phyloP scores from a whole-genome alignment of 2,888 invertebrate genomes.

The Campopleginae sp. region DNA sequence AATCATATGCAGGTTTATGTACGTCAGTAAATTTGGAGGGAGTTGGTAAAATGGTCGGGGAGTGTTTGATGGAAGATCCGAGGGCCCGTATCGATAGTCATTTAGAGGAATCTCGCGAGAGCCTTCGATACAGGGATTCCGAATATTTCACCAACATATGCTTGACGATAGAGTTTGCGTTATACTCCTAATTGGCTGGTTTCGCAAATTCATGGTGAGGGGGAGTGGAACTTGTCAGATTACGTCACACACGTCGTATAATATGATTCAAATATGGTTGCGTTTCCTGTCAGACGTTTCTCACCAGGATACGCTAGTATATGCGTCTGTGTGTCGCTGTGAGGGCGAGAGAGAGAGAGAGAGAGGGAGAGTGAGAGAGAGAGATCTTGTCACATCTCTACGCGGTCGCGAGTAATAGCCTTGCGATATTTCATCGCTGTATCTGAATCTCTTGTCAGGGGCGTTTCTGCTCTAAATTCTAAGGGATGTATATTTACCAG shows the following conservation, averaged over 20 bases:
- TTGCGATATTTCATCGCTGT: constrained; percentile 60
- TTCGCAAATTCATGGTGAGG: constrained; percentile 37
- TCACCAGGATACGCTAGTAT: neutral
- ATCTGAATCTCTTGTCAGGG: constrained; percentile 54
- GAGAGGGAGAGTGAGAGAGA: constrained; percentile 23
- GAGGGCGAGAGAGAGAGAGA: constrained; percentile 14
- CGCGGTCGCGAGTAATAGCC: constrained; percentile 38
- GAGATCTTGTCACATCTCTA: constrained; percentile 38
- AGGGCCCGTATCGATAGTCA: constrained; percentile 27
- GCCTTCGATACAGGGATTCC: neutral
- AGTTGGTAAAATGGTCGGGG: neutral
- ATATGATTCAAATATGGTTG: constrained; percentile 25
- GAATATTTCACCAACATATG: constrained; percentile 18
- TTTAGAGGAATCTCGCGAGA: constrained; percentile 50
- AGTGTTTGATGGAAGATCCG: constrained; percentile 15
- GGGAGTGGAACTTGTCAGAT: constrained; percentile 49
- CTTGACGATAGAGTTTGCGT: constrained; percentile 43
- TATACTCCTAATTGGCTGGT: constrained; percentile 55
- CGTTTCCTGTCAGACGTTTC: constrained; percentile 23
- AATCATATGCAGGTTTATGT: constrained; percentile 18
- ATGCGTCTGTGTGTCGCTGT: neutral
- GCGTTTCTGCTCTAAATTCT: constrained; percentile 54
- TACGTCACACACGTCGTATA: constrained; percentile 40
- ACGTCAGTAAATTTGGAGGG: constrained; percentile 21
- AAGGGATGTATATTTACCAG: constrained; percentile 48